Base-by-base conservation (phyloP, 2,113 vertebrate species). In the Phylloscopus whistleri region DNA sequence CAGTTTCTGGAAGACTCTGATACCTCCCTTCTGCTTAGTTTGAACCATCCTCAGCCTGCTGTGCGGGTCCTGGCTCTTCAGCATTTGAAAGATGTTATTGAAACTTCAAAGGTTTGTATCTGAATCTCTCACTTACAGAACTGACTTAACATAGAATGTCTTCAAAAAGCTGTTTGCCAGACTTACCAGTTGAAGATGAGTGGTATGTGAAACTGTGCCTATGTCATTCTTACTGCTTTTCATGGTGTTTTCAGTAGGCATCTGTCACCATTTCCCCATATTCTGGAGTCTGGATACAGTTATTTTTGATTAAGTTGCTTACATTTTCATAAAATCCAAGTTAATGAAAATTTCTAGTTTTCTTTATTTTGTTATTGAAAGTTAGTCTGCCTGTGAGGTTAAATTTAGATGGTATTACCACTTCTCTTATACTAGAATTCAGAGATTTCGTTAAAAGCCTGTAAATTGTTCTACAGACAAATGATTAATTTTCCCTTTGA, bases 21-120 rank as follows among this genome's bases (percentile, higher is more conserved):
- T 95, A 99, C 99, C 13, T 99, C 99, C 20, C 97, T 99, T 93
- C 92, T 99, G 44, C 99, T 99, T 67, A 99, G 99, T 78, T 98
- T 99, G 92, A 99, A 99, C 90, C 99, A 99, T 92, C 99, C 99
- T 22, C 98, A 98, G 94, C 96, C 98, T 12, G 96, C 98, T 7
- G 98, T 99, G 89, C 96, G 99, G 81, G 97, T 98, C 69, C 91
- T 98, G 60, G 99, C 99, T 13, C n/a, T 99, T 90, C 97, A 99
- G 59, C 98, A 99, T 87, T 98, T 99, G 95, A 98, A 98, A 90
- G 96, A 96, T 44, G 23, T 98, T 73, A 70, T 99, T 95, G 58
- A 97, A 83, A 96, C 98, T 16, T 97, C 97, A 86, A 97, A 99
- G 98, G 99, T 99, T 94, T 84, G 97, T 97, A 58, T 84, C 64